Evolutionary conservation across 2,797 vertebrate genomes (phyloP).

Genomic region (Myripristis murdjan): DNA sequence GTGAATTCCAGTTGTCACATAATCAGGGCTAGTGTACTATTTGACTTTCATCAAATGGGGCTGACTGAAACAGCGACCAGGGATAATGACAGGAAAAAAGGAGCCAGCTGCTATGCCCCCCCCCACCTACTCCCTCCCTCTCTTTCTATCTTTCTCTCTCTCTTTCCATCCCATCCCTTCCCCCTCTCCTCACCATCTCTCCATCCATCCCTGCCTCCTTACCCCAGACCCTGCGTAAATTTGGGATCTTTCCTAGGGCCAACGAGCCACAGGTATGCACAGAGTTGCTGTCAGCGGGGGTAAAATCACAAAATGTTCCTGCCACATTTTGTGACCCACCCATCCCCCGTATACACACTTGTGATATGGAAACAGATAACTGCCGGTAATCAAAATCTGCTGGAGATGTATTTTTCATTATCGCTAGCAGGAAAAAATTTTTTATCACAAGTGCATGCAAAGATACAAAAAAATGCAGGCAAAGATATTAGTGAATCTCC

Average conservation of each 20-base stretch:
- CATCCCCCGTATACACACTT: conserved; percentile 22
- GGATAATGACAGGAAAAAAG: conserved; percentile 83
- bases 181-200: conserved; percentile 66
- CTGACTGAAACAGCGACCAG: conserved; percentile 76
- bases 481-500: not conserved
- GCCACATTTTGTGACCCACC: conserved; percentile 54
- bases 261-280: conserved; percentile 30
- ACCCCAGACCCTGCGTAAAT: conserved; percentile 51
- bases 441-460: conserved; percentile 14
- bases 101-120: conserved; percentile 81
- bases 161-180: conserved; percentile 58
- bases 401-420: conserved; percentile 33
- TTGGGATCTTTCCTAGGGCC: conserved; percentile 48
- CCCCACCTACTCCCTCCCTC: conserved; percentile 11
- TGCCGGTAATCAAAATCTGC: conserved; percentile 41
- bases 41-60: conserved; percentile 85
- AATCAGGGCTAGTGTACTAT: conserved; percentile 82
- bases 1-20: conserved; percentile 86
- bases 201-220: conserved; percentile 64
- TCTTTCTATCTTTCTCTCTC: conserved; percentile 17
- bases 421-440: conserved; percentile 34
- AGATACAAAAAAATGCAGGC: not conserved
- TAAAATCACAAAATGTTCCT: conserved; percentile 54
- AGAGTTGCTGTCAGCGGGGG: conserved; percentile 49
- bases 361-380: conserved; percentile 39